A percentile compares a stretch with the other conserved stretches of the same genome.
phyloP scores from a whole-genome alignment of 2,888 invertebrate species.

The Ophraella communa region DNA sequence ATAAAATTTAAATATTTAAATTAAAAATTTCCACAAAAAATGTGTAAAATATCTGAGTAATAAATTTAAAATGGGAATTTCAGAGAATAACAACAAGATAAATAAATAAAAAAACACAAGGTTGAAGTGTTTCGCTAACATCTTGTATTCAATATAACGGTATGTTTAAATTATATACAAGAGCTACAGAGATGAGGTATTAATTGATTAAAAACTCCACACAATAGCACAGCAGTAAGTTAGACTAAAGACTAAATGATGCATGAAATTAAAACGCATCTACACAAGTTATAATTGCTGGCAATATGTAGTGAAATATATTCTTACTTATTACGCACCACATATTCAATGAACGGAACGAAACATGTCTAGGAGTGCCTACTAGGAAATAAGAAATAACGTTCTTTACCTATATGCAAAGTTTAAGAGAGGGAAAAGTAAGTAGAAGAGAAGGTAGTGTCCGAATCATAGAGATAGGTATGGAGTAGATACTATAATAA shows the following conservation, averaged over 20 bases:
- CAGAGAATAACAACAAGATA: too few species aligned
- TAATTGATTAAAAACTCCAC: slow-evolving; percentile 1
- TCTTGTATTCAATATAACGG: background rate
- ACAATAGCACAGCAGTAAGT: background rate
- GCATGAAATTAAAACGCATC: slow-evolving; percentile 24
- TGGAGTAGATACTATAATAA: too few species aligned
- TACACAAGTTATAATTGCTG: slow-evolving; percentile 14
- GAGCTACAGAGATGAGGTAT: background rate
- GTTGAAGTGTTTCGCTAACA: background rate
- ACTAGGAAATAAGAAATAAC: slow-evolving; percentile 10
- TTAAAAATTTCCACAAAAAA: too few species aligned
- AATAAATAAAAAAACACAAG: too few species aligned
- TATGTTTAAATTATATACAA: background rate
- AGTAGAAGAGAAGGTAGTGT: too few species aligned
- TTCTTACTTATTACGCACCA: slow-evolving; percentile 28
- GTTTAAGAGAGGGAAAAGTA: background rate
- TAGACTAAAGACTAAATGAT: slow-evolving; percentile 4
- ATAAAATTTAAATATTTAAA: too few species aligned
- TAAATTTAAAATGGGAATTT: too few species aligned
- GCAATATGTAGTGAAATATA: slow-evolving; percentile 6
- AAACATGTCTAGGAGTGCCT: slow-evolving; percentile 33
- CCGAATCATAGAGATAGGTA: too few species aligned
- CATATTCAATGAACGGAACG: slow-evolving; percentile 34
- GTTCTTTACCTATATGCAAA: background rate
- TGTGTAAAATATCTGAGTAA: too few species aligned